A percentile compares a stretch with the other conserved stretches of the same genome.
phyloP scores from a whole-genome alignment of 1,140 invertebrate species.

The Ips nitidus region DNA sequence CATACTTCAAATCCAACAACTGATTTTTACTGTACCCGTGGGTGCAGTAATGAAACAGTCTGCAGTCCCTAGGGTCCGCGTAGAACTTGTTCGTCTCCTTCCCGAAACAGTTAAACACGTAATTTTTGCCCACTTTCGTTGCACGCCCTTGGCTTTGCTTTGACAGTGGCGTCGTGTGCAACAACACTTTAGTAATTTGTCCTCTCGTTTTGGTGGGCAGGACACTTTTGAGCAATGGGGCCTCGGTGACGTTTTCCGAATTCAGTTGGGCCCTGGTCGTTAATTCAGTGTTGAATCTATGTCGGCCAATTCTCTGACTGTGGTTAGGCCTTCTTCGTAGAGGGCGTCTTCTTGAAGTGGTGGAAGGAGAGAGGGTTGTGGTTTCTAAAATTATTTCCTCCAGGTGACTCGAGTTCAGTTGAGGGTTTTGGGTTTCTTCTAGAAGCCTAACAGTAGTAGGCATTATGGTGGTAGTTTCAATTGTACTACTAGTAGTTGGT shows the following conservation, averaged over 20 bases:
- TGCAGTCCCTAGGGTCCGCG: constrained; percentile 59
- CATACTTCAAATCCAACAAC: constrained; percentile 62
- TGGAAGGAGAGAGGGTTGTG: constrained; percentile 12
- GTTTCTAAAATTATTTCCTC: constrained; percentile 26
- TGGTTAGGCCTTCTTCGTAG: constrained; percentile 23
- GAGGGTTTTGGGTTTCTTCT: constrained; percentile 3
- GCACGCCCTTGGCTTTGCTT: constrained; percentile 15
- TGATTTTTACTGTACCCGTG: constrained; percentile 59
- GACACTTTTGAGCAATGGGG: constrained; percentile 46
- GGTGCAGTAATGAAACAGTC: constrained; percentile 63
- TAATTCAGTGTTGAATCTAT: constrained; percentile 40
- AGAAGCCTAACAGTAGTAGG: too few species aligned
- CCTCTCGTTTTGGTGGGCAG: constrained; percentile 43
- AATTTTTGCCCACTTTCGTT: constrained; percentile 34
- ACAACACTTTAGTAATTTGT: constrained; percentile 36
- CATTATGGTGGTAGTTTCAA: not conserved
- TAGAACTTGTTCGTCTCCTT: constrained; percentile 61
- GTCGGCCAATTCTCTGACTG: constrained; percentile 31
- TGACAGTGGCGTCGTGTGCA: constrained; percentile 44
- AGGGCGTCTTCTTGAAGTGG: constrained; percentile 18
- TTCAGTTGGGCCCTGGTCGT: constrained; percentile 5
- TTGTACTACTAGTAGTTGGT: not conserved
- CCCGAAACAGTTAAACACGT: constrained; percentile 59
- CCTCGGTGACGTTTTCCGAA: constrained; percentile 33
- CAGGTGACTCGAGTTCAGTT: constrained; percentile 33